Evolutionary conservation across 2,113 vertebrate genomes (phyloP).

Genomic region (Trogon melanurus): DNA sequence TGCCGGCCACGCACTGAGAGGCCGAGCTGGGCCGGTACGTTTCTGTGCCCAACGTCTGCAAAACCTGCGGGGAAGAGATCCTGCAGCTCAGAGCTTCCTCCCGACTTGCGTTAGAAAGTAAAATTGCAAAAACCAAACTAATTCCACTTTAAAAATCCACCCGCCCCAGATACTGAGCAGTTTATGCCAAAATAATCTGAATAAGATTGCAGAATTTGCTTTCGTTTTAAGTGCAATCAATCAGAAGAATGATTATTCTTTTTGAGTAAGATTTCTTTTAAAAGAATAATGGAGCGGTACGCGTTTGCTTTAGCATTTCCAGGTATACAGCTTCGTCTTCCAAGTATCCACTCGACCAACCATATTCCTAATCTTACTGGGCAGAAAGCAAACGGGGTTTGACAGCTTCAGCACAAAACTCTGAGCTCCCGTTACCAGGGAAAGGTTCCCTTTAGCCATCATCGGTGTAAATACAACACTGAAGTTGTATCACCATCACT

Average conservation of each 20-base stretch:
- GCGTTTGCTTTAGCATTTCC: not conserved
- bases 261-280: not conserved
- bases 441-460: fast-evolving
- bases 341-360: too few species aligned
- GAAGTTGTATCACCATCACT: too few species aligned
- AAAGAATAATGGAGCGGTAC: fast-evolving
- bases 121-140: not conserved
- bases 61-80: conserved; percentile 76
- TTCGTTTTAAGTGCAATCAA: not conserved
- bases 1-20: conserved; percentile 96
- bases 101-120: fast-evolving
- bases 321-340: fast-evolving
- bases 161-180: not conserved
- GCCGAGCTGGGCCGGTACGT: conserved; percentile 97
- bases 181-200: not conserved
- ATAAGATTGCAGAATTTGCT: not conserved
- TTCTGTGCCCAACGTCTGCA: conserved; percentile 96
- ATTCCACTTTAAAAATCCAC: not conserved
- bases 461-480: not conserved
- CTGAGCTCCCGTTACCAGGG: fast-evolving
- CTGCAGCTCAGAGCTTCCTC: not conserved
- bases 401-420: fast-evolving
- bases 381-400: not conserved
- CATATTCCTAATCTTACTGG: too few species aligned
- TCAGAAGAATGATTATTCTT: not conserved